Evolutionary conservation across 2,888 invertebrate genomes (phyloP).

Genomic region (Phaedon cochleariae): DNA sequence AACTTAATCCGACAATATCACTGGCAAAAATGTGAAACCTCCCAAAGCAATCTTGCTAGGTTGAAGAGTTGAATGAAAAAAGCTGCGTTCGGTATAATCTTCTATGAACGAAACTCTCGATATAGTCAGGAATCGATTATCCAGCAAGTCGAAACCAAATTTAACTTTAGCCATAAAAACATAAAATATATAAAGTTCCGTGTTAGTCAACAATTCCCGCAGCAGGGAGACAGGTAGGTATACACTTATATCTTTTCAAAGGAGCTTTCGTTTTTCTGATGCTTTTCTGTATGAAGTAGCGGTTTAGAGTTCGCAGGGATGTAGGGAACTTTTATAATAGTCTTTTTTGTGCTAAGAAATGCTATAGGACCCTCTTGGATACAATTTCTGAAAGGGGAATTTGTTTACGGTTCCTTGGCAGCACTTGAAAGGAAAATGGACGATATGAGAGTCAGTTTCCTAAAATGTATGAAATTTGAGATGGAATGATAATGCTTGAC

Average conservation of each 20-base stretch:
- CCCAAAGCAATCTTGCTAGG: too few species aligned
- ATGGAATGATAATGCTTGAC: too few species aligned
- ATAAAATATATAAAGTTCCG: slow-evolving; percentile 37
- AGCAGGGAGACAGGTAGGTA: slow-evolving; percentile 5
- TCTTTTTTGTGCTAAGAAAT: not conserved
- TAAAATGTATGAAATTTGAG: too few species aligned
- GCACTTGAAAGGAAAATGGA: not conserved
- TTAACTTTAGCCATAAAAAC: slow-evolving; percentile 38
- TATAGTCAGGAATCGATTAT: not conserved
- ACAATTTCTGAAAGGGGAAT: not conserved
- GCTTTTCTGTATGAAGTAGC: not conserved
- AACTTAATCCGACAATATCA: too few species aligned
- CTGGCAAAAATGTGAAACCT: too few species aligned
- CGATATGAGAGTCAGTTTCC: too few species aligned
- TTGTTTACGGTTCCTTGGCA: not conserved
- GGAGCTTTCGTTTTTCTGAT: slow-evolving; percentile 4
- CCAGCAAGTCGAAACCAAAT: slow-evolving; percentile 39
- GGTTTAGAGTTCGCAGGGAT: not conserved
- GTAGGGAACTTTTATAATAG: not conserved
- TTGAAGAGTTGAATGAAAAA: too few species aligned
- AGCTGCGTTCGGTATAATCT: not conserved
- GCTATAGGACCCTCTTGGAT: not conserved
- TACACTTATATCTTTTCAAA: slow-evolving; percentile 30
- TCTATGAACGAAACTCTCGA: not conserved
- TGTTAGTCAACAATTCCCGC: slow-evolving; percentile 30